These are phyloP conservation scores for Lophochroa leadbeateri DNA, from an alignment of 2,113 vertebrate genomes.

Conservation along the genomic window DNA sequence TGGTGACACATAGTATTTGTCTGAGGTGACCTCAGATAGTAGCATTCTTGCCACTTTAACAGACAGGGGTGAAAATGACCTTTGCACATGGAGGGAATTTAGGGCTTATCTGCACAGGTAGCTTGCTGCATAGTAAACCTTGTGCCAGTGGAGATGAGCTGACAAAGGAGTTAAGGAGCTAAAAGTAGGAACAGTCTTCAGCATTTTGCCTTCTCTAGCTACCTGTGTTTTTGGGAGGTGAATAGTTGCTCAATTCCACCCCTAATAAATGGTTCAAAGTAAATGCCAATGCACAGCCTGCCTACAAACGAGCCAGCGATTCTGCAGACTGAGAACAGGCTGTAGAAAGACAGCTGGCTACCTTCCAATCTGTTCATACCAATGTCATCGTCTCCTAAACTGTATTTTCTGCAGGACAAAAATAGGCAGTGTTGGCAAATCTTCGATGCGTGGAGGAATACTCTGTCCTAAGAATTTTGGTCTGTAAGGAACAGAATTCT, in stretches of 20 bases:
- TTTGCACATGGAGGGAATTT: background rate
- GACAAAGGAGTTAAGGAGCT: background rate
- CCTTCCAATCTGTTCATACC: background rate
- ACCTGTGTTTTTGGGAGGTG: background rate
- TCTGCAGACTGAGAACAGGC: background rate
- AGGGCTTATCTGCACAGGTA: background rate
- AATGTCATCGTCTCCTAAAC: background rate
- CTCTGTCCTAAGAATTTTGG: background rate
- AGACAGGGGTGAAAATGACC: background rate
- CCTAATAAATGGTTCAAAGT: background rate
- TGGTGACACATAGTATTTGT: background rate
- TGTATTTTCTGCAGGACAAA: background rate
- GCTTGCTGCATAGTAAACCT: background rate
- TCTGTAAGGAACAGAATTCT: slow-evolving; percentile 2
- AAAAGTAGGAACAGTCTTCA: background rate
- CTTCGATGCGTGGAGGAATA: background rate
- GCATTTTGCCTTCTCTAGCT: background rate
- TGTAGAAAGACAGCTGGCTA: background rate
- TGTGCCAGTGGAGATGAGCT: background rate
- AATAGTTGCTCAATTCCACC: background rate
- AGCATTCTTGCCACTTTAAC: background rate
- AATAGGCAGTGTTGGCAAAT: background rate
- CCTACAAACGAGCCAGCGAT: background rate
- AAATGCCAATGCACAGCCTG: background rate
- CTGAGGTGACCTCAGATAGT: background rate